Base-by-base conservation (phyloP, 2,113 vertebrate genomes). In the Antechinus flavipes region DNA sequence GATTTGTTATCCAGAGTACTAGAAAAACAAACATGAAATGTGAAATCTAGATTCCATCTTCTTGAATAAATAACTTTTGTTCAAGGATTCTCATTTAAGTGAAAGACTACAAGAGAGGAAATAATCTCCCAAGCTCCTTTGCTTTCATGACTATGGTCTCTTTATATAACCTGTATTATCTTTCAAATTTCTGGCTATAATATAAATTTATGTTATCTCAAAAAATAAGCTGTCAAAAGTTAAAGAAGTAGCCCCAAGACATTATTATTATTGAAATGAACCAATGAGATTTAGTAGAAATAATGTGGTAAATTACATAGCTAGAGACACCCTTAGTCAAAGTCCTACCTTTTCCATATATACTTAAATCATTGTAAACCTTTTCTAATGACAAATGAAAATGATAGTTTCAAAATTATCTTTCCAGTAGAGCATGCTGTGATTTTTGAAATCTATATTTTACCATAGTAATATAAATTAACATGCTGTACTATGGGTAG, bases 141-240 rank as follows among this genome's bases (percentile, higher is more conserved):
- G 54, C n/a, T 93, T 92, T 97, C 49, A 91, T 22, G 53, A 91
- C 6, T 47, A 16, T 27, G 89, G 23, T 3, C n/a, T 27, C 3
- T 89, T 50, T 52, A 23, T 89, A 27, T n/a, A 54, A 89, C 91
- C 8, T 11, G 8, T 68, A 23, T 22, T 47, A 2, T 68, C 27
- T 95, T 93, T 91, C 47, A 84, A 35, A 27, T 94, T 91, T 53
- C 68, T 89, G 52, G 0, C 25, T 91, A 26, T 0, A 27, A n/a
- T 58, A 52, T 50, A 93, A 89, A 55, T 4, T 61, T 27, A 92
- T 26, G 11, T 26, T 49, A 22, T 11, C 93, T 0, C 91, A 14
- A 93, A 56, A 97, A 58, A 91, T 55, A 90, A 52, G 90, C 24
- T 27, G 90, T 89, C 6, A 54, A 19, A 90, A 16, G 3, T 93